These are phyloP conservation scores for Phymorhynchus buccinoides DNA, from an alignment of 1,140 invertebrate species.

Conservation along the genomic window DNA sequence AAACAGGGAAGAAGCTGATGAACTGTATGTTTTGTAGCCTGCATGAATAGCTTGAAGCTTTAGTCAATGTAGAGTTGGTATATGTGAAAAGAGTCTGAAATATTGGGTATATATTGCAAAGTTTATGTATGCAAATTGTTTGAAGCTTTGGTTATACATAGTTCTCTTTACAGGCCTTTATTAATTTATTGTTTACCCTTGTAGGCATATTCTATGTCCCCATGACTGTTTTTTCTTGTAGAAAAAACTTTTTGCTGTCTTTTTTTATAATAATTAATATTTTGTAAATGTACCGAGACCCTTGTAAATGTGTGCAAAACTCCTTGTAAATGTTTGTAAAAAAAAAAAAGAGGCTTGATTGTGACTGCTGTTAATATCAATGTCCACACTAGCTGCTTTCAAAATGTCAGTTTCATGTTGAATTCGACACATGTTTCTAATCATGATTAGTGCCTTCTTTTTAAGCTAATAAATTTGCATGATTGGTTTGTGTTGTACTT, in stretches of 20 bases:
- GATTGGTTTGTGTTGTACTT: too few relatives aligned
- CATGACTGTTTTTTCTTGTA: not conserved
- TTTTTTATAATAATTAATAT: not conserved
- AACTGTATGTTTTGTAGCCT: not conserved
- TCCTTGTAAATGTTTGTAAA: too few relatives aligned
- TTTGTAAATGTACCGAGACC: too few relatives aligned
- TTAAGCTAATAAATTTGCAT: not conserved
- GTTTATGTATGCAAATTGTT: not conserved
- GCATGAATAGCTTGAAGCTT: not conserved
- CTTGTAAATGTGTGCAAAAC: too few relatives aligned
- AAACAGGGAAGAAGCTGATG: not conserved
- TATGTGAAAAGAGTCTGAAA: not conserved
- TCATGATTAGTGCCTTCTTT: not conserved
- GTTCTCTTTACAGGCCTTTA: not conserved
- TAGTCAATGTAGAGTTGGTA: not conserved
- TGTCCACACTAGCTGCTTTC: not conserved
- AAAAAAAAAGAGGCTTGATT: too few relatives aligned
- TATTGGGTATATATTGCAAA: not conserved
- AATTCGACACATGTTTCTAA: not conserved
- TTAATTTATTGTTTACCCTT: too few relatives aligned
- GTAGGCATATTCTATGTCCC: not conserved
- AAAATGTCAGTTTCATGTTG: not conserved
- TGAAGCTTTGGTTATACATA: not conserved
- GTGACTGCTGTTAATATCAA: too few relatives aligned
- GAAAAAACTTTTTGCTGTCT: not conserved